Conservation (phyloP, 2,888 invertebrate genomes). For the Blera fallax region DNA sequence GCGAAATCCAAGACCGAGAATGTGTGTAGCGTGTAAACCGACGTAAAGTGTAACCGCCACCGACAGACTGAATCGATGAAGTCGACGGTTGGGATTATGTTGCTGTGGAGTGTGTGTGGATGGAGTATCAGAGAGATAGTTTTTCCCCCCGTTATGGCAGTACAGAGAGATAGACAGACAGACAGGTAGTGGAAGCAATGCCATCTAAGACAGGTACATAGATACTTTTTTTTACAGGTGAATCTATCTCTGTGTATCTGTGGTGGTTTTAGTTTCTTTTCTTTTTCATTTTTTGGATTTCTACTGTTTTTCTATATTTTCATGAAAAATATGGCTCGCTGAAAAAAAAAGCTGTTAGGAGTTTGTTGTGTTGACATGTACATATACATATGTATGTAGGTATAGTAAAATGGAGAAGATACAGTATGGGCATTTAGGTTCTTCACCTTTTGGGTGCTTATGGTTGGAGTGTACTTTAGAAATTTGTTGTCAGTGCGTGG, state of each 20-base stretch:
- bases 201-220: constrained; percentile 41
- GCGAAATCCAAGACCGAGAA: constrained; percentile 31
- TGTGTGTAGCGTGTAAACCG: constrained; percentile 62
- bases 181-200: constrained; percentile 52
- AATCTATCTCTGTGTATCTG: constrained; percentile 13
- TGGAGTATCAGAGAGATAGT: constrained; percentile 40
- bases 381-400: neutral
- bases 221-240: constrained; percentile 58
- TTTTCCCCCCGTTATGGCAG: constrained; percentile 55
- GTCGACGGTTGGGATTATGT: constrained; percentile 66
- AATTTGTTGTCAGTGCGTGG: constrained; percentile 36
- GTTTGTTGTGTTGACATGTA: constrained; percentile 23
- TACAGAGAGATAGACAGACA: constrained; percentile 10
- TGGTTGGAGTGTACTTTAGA: constrained; percentile 26
- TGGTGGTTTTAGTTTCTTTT: constrained; percentile 39
- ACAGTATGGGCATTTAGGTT: constrained; percentile 65
- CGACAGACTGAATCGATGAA: constrained; percentile 70
- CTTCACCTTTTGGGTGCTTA: constrained; percentile 62
- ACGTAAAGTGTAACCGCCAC: constrained; percentile 65
- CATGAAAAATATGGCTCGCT: constrained; percentile 29
- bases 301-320: constrained; percentile 48
- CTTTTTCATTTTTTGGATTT: constrained; percentile 45
- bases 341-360: constrained; percentile 53
- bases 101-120: constrained; percentile 14
- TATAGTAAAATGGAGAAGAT: constrained; percentile 32